Base-by-base conservation (phyloP, 2,888 invertebrate genomes). In the Andrena fulva region DNA sequence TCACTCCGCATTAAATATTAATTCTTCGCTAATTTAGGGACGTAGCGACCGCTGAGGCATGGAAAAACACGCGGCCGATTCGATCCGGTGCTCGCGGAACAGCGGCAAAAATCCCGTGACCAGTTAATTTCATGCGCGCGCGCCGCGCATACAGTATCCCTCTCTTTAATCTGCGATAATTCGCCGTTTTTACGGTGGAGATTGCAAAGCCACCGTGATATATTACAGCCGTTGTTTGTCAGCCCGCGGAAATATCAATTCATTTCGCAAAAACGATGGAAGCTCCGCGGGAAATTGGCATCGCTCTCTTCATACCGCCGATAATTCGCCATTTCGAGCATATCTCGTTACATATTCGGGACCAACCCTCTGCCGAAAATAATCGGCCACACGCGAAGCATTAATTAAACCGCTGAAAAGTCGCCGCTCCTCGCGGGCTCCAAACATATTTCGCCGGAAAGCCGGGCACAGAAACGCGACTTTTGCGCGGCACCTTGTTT, bases 1-100 rank as follows among this genome's bases (percentile, higher is more conserved):
- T 68, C 50, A 54, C 12, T 31, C 42, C 42, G 20, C 27, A 50
- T 80, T 79, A 72, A 79, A 79, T 56, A 67, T 79, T 79, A 79
- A 79, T 80, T 68, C 54, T 16, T 20, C 24, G 71, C 20, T 79
- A 56, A 80, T 71, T 67, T 71, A 54, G 48, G 29, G 12, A 42
- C 42, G 16, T 5, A 5, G 42, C 42, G 5, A 42, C 66, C 27
- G 33, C n/a, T 10, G 16, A 20, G 48, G 48, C 16, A 20, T 6
- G 48, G 48, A 48, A 70, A 70, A 60, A 56, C 42, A 20, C 27
- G 20, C 27, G 54, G 8, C 20, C 54, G 56, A 24, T 56, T 56
- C 24, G 50, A 54, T 33, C 50, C 16, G 50, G 12, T 42, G 52
- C 70, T 70, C 70, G 35, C 35, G 10, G 5, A 64, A 16, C 27